Conservation (phyloP, 2,797 vertebrate genomes). For the Dipus sagitta region DNA sequence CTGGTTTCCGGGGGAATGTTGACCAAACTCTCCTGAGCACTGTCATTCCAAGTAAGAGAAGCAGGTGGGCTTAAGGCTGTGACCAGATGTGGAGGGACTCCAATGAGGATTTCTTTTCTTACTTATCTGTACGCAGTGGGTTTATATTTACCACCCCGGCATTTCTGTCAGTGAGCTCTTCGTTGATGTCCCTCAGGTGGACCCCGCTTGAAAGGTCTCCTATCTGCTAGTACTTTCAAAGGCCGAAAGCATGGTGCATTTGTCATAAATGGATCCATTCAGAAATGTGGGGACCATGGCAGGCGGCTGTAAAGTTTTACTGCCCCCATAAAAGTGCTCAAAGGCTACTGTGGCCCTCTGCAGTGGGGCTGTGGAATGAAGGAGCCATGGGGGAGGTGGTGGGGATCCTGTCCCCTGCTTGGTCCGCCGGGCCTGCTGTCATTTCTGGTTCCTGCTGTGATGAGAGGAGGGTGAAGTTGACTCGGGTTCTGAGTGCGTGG, state of each 20-base stretch:
- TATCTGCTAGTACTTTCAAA: slow-evolving; percentile 66
- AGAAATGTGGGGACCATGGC: slow-evolving; percentile 65
- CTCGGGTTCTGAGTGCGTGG: not conserved
- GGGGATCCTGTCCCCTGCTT: not conserved
- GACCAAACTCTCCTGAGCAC: slow-evolving; percentile 53
- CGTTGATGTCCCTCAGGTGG: not conserved
- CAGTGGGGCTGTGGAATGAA: slow-evolving; percentile 52
- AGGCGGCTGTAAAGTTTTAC: slow-evolving; percentile 76
- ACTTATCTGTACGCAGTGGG: not conserved
- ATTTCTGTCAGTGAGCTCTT: not conserved
- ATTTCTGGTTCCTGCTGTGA: slow-evolving; percentile 40
- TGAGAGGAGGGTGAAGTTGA: too few relatives aligned
- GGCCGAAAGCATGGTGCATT: not conserved
- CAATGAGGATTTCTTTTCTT: not conserved
- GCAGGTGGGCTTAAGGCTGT: not conserved
- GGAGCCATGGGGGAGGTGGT: not conserved
- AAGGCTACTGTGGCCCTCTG: slow-evolving; percentile 29
- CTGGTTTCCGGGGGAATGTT: slow-evolving; percentile 77
- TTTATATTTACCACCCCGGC: not conserved
- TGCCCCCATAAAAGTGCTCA: slow-evolving; percentile 71
- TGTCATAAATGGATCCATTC: slow-evolving; percentile 50
- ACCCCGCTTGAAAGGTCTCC: slow-evolving; percentile 52
- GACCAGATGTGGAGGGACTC: not conserved
- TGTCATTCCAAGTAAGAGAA: not conserved
- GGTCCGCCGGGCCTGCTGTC: not conserved